Conservation (phyloP, 2,113 vertebrate genomes). For the Ptychochromis oligacanthus region DNA sequence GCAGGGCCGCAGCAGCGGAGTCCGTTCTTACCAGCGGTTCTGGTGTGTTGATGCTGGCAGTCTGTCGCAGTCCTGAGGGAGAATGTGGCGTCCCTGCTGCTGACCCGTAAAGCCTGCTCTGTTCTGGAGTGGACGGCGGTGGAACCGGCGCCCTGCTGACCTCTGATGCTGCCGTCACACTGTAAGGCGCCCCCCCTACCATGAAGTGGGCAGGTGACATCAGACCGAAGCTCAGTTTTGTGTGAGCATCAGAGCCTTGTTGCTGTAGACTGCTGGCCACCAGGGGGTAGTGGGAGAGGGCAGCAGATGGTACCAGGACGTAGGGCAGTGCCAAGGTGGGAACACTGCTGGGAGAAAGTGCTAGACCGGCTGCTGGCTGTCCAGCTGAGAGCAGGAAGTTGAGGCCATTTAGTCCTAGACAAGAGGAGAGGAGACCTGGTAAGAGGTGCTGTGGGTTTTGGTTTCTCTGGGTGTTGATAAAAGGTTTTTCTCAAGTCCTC, state of each 20-base stretch:
- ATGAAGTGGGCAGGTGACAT: conserved; percentile 78
- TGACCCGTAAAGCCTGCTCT: conserved; percentile 21
- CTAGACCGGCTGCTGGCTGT: conserved; percentile 69
- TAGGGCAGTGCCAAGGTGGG: conserved; percentile 85
- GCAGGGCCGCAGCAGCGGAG: neutral
- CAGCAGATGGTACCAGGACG: conserved; percentile 85
- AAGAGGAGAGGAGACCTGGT: neutral
- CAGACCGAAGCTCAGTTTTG: conserved; percentile 76
- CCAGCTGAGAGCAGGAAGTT: conserved; percentile 86
- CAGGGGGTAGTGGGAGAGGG: conserved; percentile 83
- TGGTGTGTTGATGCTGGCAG: conserved; percentile 27
- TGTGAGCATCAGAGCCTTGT: conserved; percentile 55
- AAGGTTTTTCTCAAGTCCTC: too few species aligned
- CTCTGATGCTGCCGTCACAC: conserved; percentile 59
- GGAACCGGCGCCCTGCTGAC: conserved; percentile 25
- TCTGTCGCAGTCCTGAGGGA: conserved; percentile 61
- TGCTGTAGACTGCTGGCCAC: conserved; percentile 62
- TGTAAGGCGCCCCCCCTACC: conserved; percentile 70
- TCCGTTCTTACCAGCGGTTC: conserved; percentile 58
- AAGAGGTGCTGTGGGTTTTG: neutral
- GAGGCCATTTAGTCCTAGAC: conserved; percentile 76
- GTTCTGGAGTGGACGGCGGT: conserved; percentile 70
- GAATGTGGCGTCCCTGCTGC: conserved; percentile 62
- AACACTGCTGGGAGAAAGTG: conserved; percentile 70
- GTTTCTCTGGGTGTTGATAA: too few species aligned